phyloP scores from a whole-genome alignment of 2,797 vertebrate genomes.

The Enteromius viviparus region DNA sequence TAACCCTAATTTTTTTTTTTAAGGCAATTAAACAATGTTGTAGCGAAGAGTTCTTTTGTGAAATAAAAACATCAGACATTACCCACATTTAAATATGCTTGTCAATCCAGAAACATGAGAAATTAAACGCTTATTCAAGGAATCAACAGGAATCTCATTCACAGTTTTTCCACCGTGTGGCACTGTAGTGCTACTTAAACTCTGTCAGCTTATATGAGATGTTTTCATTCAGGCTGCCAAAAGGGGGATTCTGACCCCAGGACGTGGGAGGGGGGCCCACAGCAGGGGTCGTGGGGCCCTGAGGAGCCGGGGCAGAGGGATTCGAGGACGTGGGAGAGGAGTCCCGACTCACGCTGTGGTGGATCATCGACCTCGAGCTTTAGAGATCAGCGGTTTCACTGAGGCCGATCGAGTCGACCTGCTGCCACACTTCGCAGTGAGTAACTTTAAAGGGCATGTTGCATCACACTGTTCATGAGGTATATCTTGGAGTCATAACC shows the following conservation, averaged over 20 bases:
- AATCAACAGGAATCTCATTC: background rate
- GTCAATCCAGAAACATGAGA: background rate
- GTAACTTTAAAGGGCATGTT: constrained; percentile 58
- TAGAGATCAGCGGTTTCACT: constrained; percentile 89
- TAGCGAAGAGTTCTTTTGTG: background rate
- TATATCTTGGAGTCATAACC: background rate
- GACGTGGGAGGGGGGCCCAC: constrained; percentile 84
- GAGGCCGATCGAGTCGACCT: constrained; percentile 89
- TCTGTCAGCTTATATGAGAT: background rate
- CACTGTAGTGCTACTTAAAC: constrained; percentile 10
- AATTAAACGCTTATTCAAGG: background rate
- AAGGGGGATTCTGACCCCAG: constrained; percentile 89
- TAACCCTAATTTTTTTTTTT: no score
- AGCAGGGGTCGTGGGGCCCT: constrained; percentile 81
- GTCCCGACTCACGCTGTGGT: constrained; percentile 85
- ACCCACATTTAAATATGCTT: background rate
- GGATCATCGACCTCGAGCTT: constrained; percentile 89
- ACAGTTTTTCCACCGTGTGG: background rate
- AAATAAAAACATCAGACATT: background rate
- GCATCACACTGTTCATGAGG: background rate
- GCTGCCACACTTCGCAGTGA: constrained; percentile 97
- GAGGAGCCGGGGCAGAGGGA: constrained; percentile 84
- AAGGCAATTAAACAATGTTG: background rate
- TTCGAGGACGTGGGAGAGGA: constrained; percentile 85
- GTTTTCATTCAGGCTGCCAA: constrained; percentile 86